A percentile compares a stretch with the other conserved stretches of the same genome.
Conservation (phyloP, 1,140 invertebrate species). For the Microplitis mediator region DNA sequence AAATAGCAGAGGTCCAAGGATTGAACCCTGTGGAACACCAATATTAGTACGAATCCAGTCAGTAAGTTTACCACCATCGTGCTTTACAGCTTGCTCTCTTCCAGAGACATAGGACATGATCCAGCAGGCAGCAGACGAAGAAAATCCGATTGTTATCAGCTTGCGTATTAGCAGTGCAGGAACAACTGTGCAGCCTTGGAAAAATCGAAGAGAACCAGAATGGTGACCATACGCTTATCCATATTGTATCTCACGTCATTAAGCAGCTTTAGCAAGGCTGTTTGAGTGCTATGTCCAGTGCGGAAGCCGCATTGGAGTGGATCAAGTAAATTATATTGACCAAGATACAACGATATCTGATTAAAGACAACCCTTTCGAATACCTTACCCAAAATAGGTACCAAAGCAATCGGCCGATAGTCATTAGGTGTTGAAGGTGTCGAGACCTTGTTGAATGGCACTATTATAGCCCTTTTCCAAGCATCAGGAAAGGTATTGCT, state of each 20-base stretch:
- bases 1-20: conserved; percentile 11
- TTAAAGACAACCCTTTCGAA: background rate
- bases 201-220: conserved; percentile 33
- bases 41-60: background rate
- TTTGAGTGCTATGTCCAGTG: conserved; percentile 16
- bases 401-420: background rate
- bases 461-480: background rate
- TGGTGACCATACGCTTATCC: conserved; percentile 13
- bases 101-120: conserved; percentile 1
- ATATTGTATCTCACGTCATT: conserved; percentile 23
- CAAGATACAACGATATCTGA: background rate
- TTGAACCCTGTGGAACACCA: conserved; percentile 14
- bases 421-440: background rate
- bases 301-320: conserved; percentile 31
- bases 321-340: too few species aligned
- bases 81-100: background rate
- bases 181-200: conserved; percentile 36
- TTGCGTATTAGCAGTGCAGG: conserved; percentile 18
- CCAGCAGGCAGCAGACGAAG: background rate
- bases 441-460: background rate
- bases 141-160: background rate
- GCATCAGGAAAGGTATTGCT: background rate
- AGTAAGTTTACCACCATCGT: background rate
- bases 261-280: conserved; percentile 18
- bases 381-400: conserved; percentile 4